phyloP scores from a whole-genome alignment of 2,888 invertebrate species.

The Callinectes sapidus region DNA sequence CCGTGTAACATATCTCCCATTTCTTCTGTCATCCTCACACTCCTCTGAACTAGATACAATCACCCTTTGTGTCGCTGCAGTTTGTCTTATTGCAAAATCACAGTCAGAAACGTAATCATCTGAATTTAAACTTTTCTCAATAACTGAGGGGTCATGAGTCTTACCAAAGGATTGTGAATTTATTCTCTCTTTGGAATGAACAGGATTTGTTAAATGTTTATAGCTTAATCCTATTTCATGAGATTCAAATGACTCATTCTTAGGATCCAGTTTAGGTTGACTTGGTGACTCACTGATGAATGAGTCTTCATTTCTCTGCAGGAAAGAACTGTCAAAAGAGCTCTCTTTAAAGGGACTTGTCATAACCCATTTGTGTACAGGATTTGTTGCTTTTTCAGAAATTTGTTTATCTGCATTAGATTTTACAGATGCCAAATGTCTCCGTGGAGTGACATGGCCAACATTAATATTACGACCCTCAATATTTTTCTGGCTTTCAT shows the following conservation, averaged over 20 bases:
- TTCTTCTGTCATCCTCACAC: background rate
- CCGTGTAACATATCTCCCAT: background rate
- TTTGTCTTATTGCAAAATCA: background rate
- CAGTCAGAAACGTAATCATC: background rate
- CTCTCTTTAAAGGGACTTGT: constrained; percentile 72
- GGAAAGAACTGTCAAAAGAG: constrained; percentile 67
- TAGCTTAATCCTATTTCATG: too few species aligned
- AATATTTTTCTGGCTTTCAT: background rate
- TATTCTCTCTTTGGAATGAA: background rate
- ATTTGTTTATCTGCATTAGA: background rate
- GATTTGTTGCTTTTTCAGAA: constrained; percentile 33
- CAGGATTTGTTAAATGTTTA: background rate
- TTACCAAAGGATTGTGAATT: background rate
- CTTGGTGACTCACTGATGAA: constrained; percentile 38
- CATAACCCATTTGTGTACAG: constrained; percentile 63
- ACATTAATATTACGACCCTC: background rate
- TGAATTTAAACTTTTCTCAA: too few species aligned
- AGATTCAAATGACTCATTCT: background rate
- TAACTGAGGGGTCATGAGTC: background rate
- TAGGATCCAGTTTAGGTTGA: constrained; percentile 9
- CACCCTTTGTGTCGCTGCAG: background rate
- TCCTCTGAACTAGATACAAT: constrained; percentile 40
- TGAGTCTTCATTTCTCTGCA: constrained; percentile 38
- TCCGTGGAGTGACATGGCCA: background rate
- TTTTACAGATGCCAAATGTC: background rate